These are phyloP conservation scores for Agapornis canus DNA, from an alignment of 2,797 vertebrate species.

Conservation along the genomic window DNA sequence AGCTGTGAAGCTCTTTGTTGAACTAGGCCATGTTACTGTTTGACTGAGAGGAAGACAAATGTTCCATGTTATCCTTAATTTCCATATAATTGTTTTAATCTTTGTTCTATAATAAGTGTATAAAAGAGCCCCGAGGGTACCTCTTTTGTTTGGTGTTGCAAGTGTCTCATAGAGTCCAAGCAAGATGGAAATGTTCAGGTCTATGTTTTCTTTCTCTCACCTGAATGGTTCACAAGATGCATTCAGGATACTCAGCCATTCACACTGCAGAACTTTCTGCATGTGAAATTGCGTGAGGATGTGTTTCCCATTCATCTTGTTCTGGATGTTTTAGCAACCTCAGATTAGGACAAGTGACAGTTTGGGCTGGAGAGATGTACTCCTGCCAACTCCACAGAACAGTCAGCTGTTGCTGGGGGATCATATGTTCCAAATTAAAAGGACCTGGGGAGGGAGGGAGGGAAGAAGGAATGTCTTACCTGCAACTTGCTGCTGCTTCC, in stretches of 20 bases:
- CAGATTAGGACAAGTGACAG: neutral
- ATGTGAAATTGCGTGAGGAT: neutral
- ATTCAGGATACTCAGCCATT: constrained; percentile 8
- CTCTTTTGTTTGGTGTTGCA: constrained; percentile 67
- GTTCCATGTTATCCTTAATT: constrained; percentile 79
- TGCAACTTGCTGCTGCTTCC: neutral
- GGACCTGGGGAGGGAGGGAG: neutral
- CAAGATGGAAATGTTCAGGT: constrained; percentile 25
- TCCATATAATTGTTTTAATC: constrained; percentile 80
- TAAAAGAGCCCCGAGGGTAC: constrained; percentile 57
- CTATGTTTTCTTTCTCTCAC: constrained; percentile 48
- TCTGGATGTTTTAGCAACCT: neutral
- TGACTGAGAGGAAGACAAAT: constrained; percentile 76
- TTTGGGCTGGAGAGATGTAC: neutral
- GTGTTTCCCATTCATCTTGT: neutral
- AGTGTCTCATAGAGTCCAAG: constrained; percentile 67
- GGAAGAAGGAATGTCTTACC: neutral
- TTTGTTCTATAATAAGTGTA: constrained; percentile 77
- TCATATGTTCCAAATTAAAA: neutral
- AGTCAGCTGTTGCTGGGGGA: neutral
- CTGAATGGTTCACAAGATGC: constrained; percentile 28
- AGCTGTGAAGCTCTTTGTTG: constrained; percentile 71
- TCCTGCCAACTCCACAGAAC: neutral
- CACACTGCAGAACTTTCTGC: neutral
- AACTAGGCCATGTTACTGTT: constrained; percentile 60